A percentile compares a stretch with the other conserved stretches of the same genome.
These are phyloP conservation scores for Panulirus ornatus DNA, from an alignment of 1,140 invertebrate genomes.

Conservation along the genomic window DNA sequence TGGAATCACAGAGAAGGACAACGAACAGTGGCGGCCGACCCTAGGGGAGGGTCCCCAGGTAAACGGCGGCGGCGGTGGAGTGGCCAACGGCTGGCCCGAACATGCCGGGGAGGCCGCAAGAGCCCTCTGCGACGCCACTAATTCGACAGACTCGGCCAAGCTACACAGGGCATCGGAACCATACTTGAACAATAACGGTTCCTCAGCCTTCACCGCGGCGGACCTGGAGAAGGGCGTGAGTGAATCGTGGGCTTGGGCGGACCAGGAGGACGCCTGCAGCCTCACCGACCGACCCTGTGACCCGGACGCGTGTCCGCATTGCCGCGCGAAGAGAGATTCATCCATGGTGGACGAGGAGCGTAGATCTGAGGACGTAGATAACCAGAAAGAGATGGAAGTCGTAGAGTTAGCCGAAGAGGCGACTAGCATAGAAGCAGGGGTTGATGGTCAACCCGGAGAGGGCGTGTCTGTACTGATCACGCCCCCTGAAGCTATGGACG, in stretches of 20 bases:
- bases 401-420: neutral
- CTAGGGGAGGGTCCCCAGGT: neutral
- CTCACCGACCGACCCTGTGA: slow-evolving; percentile 62
- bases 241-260: slow-evolving; percentile 55
- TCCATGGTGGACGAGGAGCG: neutral
- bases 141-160: neutral
- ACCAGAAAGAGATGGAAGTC: neutral
- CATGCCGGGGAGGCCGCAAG: neutral
- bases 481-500: neutral
- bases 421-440: neutral
- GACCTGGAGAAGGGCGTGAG: slow-evolving; percentile 48
- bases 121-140: neutral
- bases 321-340: neutral
- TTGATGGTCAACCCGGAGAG: neutral
- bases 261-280: slow-evolving; percentile 52
- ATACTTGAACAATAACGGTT: neutral
- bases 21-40: slow-evolving; percentile 35
- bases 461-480: neutral
- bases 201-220: slow-evolving; percentile 38
- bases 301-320: slow-evolving; percentile 19
- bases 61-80: neutral
- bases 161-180: neutral
- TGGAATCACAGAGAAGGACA: slow-evolving; percentile 25
- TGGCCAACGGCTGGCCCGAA: neutral
- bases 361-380: neutral